phyloP scores from a whole-genome alignment of 2,888 invertebrate species.

The Unio pictorum region DNA sequence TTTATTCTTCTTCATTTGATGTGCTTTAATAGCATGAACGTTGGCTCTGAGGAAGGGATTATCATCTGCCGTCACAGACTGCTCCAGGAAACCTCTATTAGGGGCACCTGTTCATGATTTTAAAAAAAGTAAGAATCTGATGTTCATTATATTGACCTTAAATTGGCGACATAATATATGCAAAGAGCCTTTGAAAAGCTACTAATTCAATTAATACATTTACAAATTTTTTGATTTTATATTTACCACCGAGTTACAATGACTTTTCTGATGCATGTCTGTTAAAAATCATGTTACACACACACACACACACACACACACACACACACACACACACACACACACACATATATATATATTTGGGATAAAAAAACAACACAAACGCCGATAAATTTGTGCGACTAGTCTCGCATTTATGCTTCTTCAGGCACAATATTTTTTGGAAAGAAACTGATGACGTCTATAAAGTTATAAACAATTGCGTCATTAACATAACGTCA shows the following conservation, averaged over 20 bases:
- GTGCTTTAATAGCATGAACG: conserved; percentile 63
- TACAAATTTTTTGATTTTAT: background rate
- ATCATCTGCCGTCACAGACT: conserved; percentile 68
- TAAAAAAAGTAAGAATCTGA: background rate
- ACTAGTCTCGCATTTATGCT: too few species aligned
- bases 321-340: too few species aligned
- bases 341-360: too few species aligned
- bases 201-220: background rate
- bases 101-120: conserved; percentile 61
- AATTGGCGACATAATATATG: too few species aligned
- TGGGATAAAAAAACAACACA: too few species aligned
- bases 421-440: too few species aligned
- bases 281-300: too few species aligned
- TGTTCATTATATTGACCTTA: background rate
- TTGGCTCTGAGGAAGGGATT: conserved; percentile 68
- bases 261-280: background rate
- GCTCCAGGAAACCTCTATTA: conserved; percentile 65
- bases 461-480: too few species aligned
- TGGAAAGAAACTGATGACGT: too few species aligned
- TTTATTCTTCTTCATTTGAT: conserved; percentile 49
- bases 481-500: too few species aligned
- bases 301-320: too few species aligned
- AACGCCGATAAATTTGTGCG: too few species aligned
- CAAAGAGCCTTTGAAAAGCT: background rate
- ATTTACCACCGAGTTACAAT: background rate